Conservation (phyloP, 2,797 vertebrate genomes). For the Urosaurus nigricauda region DNA sequence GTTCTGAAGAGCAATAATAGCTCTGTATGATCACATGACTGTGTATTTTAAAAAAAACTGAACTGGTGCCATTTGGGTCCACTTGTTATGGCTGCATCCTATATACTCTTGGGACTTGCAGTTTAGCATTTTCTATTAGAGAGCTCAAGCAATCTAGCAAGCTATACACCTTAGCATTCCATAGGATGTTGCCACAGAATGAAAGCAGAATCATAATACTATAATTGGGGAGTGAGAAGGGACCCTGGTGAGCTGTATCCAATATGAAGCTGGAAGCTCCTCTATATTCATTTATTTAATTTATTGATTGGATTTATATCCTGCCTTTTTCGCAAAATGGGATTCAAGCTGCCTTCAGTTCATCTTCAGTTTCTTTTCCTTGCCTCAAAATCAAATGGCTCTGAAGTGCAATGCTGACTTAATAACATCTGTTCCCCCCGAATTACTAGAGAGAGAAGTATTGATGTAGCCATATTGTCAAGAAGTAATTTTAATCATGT, state of each 20-base stretch:
- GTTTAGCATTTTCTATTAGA: no score
- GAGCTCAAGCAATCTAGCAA: no score
- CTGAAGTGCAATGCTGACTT: constrained; percentile 52
- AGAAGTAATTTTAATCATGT: constrained; percentile 54
- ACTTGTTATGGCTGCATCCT: no score
- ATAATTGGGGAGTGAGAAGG: background rate
- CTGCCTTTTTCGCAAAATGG: no score
- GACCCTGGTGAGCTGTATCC: background rate
- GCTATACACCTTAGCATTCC: no score
- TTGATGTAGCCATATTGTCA: constrained; percentile 60
- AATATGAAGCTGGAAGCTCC: constrained; percentile 51
- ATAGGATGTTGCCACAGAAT: no score
- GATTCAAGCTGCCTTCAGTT: constrained; percentile 40
- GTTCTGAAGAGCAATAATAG: background rate
- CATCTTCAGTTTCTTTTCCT: constrained; percentile 38
- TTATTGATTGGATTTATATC: no score
- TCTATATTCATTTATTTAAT: constrained; percentile 3
- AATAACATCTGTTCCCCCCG: constrained; percentile 66
- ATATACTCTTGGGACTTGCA: no score
- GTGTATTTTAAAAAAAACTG: no score
- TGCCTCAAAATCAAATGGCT: constrained; percentile 52
- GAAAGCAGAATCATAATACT: no score
- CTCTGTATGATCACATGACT: background rate
- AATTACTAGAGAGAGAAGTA: constrained; percentile 57
- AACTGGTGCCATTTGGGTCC: no score